Conservation (phyloP, 92 coral and sea anemone genomes). For the Blastomussa wellsi region DNA sequence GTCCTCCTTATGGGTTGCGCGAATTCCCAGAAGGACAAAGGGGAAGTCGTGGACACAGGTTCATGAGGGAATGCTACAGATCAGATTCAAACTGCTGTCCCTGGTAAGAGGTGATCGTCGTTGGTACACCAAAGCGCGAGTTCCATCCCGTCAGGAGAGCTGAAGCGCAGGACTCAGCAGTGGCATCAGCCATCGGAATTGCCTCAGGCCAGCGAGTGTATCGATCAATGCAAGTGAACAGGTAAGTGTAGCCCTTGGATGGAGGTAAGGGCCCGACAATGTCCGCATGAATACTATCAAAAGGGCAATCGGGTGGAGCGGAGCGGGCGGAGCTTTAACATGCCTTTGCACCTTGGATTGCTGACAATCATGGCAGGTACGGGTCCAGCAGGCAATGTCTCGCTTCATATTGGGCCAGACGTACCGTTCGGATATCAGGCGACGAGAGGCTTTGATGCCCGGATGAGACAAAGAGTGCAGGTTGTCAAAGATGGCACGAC, state of each 20-base stretch:
- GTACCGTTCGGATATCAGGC: conserved; percentile 3
- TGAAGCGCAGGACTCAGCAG: conserved; percentile 48
- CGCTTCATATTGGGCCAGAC: too few relatives aligned
- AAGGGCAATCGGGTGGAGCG: conserved; percentile 11
- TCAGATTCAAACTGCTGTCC: conserved; percentile 58
- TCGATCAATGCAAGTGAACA: conserved; percentile 50
- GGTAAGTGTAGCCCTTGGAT: conserved; percentile 51
- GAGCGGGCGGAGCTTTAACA: conserved; percentile 13
- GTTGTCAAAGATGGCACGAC: conserved; percentile 7
- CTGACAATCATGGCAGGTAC: conserved; percentile 15
- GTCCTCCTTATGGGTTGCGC: conserved; percentile 50
- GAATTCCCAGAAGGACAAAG: conserved; percentile 53
- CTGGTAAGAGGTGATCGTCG: conserved; percentile 49
- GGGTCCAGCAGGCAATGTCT: too few relatives aligned
- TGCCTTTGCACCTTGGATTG: conserved; percentile 27
- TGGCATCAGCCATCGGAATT: conserved; percentile 50
- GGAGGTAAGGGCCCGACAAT: conserved; percentile 39
- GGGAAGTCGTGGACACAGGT: conserved; percentile 48
- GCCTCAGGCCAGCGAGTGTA: conserved; percentile 62
- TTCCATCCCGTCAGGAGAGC: conserved; percentile 55
- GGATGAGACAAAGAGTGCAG: conserved; percentile 14
- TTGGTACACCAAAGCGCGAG: conserved; percentile 30
- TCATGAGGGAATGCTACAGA: conserved; percentile 59
- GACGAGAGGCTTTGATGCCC: conserved; percentile 17
- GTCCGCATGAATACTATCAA: conserved; percentile 33